Conservation (phyloP, 2,888 invertebrate genomes). For the Thysanoteuthis rhombus region DNA sequence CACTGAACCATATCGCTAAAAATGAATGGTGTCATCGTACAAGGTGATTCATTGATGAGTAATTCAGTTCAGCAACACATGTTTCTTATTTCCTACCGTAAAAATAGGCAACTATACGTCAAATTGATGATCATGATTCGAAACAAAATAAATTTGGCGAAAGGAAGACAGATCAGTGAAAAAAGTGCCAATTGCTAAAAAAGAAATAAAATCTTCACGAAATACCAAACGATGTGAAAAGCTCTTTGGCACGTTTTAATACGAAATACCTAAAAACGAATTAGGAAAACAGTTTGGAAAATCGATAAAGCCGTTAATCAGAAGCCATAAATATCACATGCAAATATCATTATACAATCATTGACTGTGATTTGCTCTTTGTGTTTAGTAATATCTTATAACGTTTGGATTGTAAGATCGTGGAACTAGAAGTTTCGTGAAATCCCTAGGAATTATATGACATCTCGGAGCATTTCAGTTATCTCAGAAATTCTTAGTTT, state of each 20-base stretch:
- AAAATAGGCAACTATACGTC: background rate
- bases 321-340: background rate
- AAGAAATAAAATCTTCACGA: background rate
- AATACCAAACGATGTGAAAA: background rate
- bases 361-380: background rate
- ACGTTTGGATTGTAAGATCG: too few species aligned
- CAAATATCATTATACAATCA: background rate
- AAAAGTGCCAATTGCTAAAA: background rate
- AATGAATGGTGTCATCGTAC: background rate
- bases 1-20: background rate
- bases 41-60: background rate
- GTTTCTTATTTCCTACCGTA: background rate
- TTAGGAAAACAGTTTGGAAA: background rate
- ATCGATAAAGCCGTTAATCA: background rate
- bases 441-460: too few species aligned
- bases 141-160: background rate
- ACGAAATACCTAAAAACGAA: background rate
- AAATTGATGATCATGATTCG: background rate
- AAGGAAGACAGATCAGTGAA: background rate
- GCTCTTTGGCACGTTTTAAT: background rate
- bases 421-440: too few species aligned
- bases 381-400: background rate
- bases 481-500: too few species aligned
- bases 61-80: background rate
- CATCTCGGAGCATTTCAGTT: too few species aligned